A percentile compares a stretch with the other conserved stretches of the same genome.
Evolutionary conservation across 1,140 invertebrate species (phyloP).

Genomic region (Panonychus citri): DNA sequence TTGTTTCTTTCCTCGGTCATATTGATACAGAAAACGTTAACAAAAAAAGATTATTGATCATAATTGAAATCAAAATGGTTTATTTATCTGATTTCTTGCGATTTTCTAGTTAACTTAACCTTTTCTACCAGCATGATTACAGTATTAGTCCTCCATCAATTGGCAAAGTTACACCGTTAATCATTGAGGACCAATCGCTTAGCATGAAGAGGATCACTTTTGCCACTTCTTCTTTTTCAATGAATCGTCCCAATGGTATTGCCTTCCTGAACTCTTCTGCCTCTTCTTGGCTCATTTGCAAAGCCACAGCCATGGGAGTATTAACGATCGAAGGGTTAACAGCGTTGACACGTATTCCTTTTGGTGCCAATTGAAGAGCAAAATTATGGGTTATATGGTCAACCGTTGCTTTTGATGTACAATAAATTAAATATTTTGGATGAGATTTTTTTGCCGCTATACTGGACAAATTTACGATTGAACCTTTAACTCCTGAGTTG

Average conservation of each 20-base stretch:
- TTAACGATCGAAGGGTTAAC: slow-evolving; percentile 74
- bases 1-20: no score
- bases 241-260: slow-evolving; percentile 61
- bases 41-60: no score
- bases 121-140: no score
- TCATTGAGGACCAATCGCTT: slow-evolving; percentile 48
- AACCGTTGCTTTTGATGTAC: slow-evolving; percentile 35
- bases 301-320: slow-evolving; percentile 58
- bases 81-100: no score
- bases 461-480: slow-evolving; percentile 74
- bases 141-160: slow-evolving; percentile 71
- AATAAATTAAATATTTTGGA: slow-evolving; percentile 47
- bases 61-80: no score
- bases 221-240: slow-evolving; percentile 48
- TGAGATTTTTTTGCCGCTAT: slow-evolving; percentile 39
- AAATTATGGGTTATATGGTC: slow-evolving; percentile 38
- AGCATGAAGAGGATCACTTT: slow-evolving; percentile 56
- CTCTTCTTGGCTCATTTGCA: slow-evolving; percentile 52
- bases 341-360: slow-evolving; percentile 53
- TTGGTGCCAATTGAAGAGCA: slow-evolving; percentile 57
- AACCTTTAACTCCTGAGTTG: slow-evolving; percentile 34
- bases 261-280: slow-evolving; percentile 40
- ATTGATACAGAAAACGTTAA: no score
- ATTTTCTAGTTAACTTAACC: no score
- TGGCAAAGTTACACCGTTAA: slow-evolving; percentile 49